A percentile compares a stretch with the other conserved stretches of the same genome.
Conservation (phyloP, 2,797 vertebrate genomes). For the Ceryle rudis region DNA sequence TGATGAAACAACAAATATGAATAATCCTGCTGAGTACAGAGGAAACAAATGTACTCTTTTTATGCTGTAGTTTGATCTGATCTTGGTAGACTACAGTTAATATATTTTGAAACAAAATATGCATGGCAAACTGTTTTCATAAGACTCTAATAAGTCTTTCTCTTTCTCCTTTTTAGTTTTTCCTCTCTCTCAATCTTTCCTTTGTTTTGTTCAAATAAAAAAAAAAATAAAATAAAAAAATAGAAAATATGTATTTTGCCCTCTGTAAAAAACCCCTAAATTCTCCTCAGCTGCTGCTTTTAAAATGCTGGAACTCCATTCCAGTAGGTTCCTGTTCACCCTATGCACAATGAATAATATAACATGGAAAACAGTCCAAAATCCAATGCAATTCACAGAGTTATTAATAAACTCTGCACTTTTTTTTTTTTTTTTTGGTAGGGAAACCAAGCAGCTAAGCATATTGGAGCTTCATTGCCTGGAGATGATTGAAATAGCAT, state of each 20-base stretch:
- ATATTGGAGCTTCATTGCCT: background rate
- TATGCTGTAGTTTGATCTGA: constrained; percentile 45
- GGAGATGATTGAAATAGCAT: constrained; percentile 27
- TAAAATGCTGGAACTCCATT: background rate
- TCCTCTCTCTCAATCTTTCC: background rate
- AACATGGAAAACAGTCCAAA: background rate
- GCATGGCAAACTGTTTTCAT: constrained; percentile 40
- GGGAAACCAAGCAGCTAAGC: background rate
- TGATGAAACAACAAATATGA: constrained; percentile 65
- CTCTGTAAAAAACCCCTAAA: background rate
- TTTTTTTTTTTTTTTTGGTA: background rate
- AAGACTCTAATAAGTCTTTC: constrained; percentile 35
- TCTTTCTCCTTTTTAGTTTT: constrained; percentile 10
- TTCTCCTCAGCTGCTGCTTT: constrained; percentile 13
- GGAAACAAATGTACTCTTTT: constrained; percentile 41
- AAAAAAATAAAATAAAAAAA: background rate
- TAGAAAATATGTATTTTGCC: background rate
- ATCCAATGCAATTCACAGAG: background rate
- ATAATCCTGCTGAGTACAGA: constrained; percentile 39
- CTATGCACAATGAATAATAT: background rate
- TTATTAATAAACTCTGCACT: background rate
- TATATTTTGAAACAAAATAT: constrained; percentile 53
- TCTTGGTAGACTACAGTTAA: constrained; percentile 37
- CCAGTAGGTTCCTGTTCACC: background rate
- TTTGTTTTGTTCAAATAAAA: constrained; percentile 32